phyloP scores from a whole-genome alignment of 2,888 invertebrate species.

The Eledona agricola region DNA sequence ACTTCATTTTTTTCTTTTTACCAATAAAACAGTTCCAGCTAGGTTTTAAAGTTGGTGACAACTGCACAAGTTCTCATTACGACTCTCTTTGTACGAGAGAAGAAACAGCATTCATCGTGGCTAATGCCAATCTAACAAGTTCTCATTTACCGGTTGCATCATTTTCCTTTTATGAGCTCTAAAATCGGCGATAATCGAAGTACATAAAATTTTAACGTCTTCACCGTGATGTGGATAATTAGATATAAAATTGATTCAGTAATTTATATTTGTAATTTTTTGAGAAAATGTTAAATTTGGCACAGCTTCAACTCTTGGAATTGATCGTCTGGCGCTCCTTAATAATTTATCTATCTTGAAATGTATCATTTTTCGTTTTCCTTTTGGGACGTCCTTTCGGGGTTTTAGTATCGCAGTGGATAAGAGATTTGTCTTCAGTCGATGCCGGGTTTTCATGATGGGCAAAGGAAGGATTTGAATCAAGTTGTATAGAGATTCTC shows the following conservation, averaged over 20 bases:
- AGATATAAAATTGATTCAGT: constrained; percentile 11
- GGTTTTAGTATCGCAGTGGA: constrained; percentile 11
- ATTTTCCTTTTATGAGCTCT: constrained; percentile 15
- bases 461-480: constrained; percentile 3
- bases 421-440: constrained; percentile 9
- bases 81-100: constrained; percentile 5
- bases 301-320: not conserved
- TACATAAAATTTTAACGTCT: constrained; percentile 17
- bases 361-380: constrained; percentile 17
- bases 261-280: not conserved
- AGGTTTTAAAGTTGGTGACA: too few species aligned
- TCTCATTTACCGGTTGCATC: constrained; percentile 12
- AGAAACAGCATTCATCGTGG: constrained; percentile 12
- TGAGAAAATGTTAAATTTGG: constrained; percentile 6
- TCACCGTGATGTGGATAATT: constrained; percentile 13
- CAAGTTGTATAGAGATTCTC: constrained; percentile 5
- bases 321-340: not conserved
- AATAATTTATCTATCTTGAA: constrained; percentile 15
- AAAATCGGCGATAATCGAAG: constrained; percentile 7
- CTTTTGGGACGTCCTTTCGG: constrained; percentile 13
- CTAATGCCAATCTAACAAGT: constrained; percentile 6
- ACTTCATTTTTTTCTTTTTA: too few species aligned
- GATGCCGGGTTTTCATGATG: constrained; percentile 3
- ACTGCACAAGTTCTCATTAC: too few species aligned
- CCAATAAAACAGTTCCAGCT: too few species aligned